Evolutionary conservation across 2,797 vertebrate genomes (phyloP), one percentile per base, ranked within the genome.

Genomic region (Chloroceryle amazona): DNA sequence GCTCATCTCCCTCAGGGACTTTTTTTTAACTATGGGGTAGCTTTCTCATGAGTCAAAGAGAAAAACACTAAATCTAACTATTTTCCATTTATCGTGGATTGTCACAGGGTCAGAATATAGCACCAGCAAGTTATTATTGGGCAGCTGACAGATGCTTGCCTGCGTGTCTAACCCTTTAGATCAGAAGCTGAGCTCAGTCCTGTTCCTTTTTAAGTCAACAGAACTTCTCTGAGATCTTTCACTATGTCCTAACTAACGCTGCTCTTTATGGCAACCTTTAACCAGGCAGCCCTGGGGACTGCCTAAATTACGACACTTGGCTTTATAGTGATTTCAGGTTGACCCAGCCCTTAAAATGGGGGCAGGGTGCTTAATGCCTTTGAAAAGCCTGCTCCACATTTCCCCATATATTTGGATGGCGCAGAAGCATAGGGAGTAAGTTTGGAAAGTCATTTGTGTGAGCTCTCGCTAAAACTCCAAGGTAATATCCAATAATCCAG

Each of bases 101-200:
- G 65, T 68, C 83, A 90, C 21, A 79, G 62, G 62, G 42, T 92
- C 70, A 86, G 86, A 86, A 93, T 23, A 84, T 10, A 46, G 19
- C 90, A 79, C 57, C 31, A 88, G 58, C 41, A 67, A 70, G 58
- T 81, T 90, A 55, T 66, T 75, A 58, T 66, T 31, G 37, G 68
- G 79, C 67, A 95, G 92, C 73, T 92, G 92, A 81, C 66, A 84
- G 80, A 88, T 39, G 61, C 81, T 81, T 58, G 37, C 51, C 70
- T 26, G 44, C 46, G 57, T 49, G 68, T 88, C 87, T 61, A 41
- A 65, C 11, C 14, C 37, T 79, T 74, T 21, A 81, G 73, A 42
- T 52, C 81, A 94, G 60, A 89, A 75, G 70, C 47, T 47, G 47
- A 91, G 42, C 62, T 49, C 63, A 89, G 52, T 63, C 46, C 44